phyloP scores from a whole-genome alignment of 2,797 vertebrate genomes.

The Cirrhinus molitorella region DNA sequence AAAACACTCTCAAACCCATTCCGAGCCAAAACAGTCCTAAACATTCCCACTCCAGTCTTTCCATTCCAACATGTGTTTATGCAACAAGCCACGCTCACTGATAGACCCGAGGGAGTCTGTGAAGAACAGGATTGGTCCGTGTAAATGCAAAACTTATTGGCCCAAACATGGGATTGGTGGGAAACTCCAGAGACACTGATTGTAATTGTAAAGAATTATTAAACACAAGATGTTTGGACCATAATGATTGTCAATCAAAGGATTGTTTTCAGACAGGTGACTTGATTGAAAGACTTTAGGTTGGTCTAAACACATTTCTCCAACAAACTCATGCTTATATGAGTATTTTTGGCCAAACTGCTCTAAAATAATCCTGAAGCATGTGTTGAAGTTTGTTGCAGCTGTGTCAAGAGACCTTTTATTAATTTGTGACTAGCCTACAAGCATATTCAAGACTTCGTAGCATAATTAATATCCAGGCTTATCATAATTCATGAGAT shows the following conservation, averaged over 20 bases:
- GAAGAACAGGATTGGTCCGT: conserved; percentile 69
- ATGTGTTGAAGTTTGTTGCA: conserved; percentile 26
- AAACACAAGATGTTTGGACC: conserved; percentile 62
- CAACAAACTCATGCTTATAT: conserved; percentile 13
- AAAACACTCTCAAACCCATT: conserved; percentile 54
- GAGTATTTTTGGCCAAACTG: neutral
- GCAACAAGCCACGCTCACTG: conserved; percentile 62
- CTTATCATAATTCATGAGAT: conserved; percentile 19
- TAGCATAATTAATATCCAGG: conserved; percentile 38
- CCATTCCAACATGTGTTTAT: conserved; percentile 55
- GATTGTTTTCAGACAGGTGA: conserved; percentile 64
- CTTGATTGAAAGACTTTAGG: conserved; percentile 66
- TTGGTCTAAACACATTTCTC: conserved; percentile 17
- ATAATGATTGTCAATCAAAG: conserved; percentile 61
- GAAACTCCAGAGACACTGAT: conserved; percentile 62
- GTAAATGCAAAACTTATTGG: conserved; percentile 59
- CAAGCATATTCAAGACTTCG: conserved; percentile 19
- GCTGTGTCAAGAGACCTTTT: conserved; percentile 38
- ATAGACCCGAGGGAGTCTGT: conserved; percentile 55
- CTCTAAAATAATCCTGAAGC: neutral
- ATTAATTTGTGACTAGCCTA: conserved; percentile 16
- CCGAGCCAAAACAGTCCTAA: conserved; percentile 50
- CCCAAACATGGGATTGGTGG: conserved; percentile 51
- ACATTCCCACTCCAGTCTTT: conserved; percentile 54
- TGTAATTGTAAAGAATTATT: conserved; percentile 74